Conservation (phyloP, 2,888 invertebrate genomes). For the Andrena trimmerana region DNA sequence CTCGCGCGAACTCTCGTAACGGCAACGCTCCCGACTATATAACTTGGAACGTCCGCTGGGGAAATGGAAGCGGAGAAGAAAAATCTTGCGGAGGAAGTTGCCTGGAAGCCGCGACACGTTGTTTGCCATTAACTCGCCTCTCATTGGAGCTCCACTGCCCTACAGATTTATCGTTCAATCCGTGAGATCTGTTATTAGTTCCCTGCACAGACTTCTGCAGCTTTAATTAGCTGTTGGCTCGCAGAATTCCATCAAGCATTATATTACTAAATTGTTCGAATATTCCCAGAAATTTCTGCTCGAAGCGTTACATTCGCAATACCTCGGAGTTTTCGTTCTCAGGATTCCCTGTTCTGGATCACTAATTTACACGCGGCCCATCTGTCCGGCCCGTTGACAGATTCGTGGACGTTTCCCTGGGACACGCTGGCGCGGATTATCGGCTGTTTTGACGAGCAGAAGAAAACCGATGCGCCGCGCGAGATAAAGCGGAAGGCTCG, state of each 20-base stretch:
- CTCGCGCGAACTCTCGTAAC: constrained; percentile 50
- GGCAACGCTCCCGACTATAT: constrained; percentile 32
- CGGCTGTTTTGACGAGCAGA: constrained; percentile 65
- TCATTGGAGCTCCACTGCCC: background rate
- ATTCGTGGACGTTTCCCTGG: constrained; percentile 14
- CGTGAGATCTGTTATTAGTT: too few relatives aligned
- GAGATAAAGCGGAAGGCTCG: constrained; percentile 65
- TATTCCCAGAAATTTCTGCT: too few relatives aligned
- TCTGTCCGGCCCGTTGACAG: constrained; percentile 32
- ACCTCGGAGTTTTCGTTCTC: background rate
- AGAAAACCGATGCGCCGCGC: constrained; percentile 73
- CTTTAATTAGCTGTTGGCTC: too few relatives aligned
- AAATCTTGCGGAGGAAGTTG: constrained; percentile 34
- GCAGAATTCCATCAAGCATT: too few relatives aligned
- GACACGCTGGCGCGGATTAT: constrained; percentile 55
- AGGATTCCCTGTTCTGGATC: constrained; percentile 1
- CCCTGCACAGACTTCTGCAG: too few relatives aligned
- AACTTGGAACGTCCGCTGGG: constrained; percentile 46
- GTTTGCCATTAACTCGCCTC: constrained; percentile 11
- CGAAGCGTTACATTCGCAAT: background rate
- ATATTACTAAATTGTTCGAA: too few relatives aligned
- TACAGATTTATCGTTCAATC: too few relatives aligned
- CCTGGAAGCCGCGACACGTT: constrained; percentile 25
- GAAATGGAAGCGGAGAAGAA: constrained; percentile 17
- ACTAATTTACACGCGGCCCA: constrained; percentile 24